These are phyloP conservation scores for Typhlichthys eigenmanni DNA, from an alignment of 2,797 vertebrate genomes.

Conservation along the genomic window DNA sequence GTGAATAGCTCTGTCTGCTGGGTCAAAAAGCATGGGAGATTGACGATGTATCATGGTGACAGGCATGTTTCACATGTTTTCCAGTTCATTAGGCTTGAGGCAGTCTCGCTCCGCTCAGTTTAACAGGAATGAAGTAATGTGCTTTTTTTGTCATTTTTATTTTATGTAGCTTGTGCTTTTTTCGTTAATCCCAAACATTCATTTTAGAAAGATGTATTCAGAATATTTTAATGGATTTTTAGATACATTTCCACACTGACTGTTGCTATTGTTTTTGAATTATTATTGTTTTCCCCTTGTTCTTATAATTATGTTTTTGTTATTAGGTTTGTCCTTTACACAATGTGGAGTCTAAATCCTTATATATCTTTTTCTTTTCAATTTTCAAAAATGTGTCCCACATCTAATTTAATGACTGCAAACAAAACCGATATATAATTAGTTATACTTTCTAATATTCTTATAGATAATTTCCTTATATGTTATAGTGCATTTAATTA, in stretches of 20 bases:
- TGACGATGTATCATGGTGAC: too few species aligned
- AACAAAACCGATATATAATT: constrained; percentile 33
- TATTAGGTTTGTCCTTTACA: constrained; percentile 35
- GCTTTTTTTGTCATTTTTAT: constrained; percentile 19
- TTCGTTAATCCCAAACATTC: constrained; percentile 34
- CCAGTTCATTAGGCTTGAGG: constrained; percentile 5
- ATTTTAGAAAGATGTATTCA: constrained; percentile 42
- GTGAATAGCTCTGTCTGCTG: too few species aligned
- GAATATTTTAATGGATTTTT: constrained; percentile 26
- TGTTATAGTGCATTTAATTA: constrained; percentile 39
- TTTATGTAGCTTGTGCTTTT: constrained; percentile 73
- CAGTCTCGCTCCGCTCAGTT: constrained; percentile 28
- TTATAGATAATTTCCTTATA: constrained; percentile 35
- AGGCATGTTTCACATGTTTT: constrained; percentile 9
- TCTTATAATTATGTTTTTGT: constrained; percentile 47
- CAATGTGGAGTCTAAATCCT: constrained; percentile 28
- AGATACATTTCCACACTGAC: constrained; percentile 14
- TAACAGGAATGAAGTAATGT: constrained; percentile 46
- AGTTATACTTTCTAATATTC: constrained; percentile 28
- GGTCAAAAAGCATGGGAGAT: too few species aligned
- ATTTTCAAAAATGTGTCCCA: constrained; percentile 4
- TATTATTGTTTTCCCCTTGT: constrained; percentile 16
- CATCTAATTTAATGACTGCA: constrained; percentile 37
- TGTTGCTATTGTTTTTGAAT: constrained; percentile 17
- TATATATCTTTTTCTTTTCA: constrained; percentile 13